These are phyloP conservation scores for Eulemur mongoz DNA, from an alignment of 2,797 vertebrate species.

Conservation along the genomic window DNA sequence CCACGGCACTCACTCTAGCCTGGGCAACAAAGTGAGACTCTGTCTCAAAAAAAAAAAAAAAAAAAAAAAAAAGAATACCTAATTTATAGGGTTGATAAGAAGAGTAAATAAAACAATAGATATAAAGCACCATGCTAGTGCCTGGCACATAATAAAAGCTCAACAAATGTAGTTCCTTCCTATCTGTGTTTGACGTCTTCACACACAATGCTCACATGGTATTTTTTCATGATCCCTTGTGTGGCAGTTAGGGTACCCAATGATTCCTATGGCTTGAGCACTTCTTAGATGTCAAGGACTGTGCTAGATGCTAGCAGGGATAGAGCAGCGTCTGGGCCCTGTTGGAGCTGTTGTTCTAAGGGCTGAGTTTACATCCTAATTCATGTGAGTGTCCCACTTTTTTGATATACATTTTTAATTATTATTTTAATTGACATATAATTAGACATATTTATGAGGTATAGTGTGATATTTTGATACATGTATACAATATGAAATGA, in stretches of 20 bases:
- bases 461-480: neutral
- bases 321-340: neutral
- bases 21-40: no score
- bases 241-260: neutral
- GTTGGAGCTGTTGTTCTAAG: neutral
- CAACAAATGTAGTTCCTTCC: neutral
- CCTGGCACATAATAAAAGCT: neutral
- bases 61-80: neutral
- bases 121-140: neutral
- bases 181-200: neutral
- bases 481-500: neutral
- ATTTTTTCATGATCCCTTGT: neutral
- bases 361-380: neutral
- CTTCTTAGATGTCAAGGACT: neutral
- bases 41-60: no score
- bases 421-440: neutral
- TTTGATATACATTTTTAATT: neutral
- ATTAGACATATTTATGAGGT: neutral
- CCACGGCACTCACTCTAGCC: no score
- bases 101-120: constrained; percentile 5
- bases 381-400: neutral
- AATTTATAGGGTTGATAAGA: neutral
- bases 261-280: neutral
- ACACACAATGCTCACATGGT: neutral
- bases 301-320: neutral